These are phyloP conservation scores for Phocides pigmalion DNA, from an alignment of 1,140 invertebrate species.

Conservation along the genomic window DNA sequence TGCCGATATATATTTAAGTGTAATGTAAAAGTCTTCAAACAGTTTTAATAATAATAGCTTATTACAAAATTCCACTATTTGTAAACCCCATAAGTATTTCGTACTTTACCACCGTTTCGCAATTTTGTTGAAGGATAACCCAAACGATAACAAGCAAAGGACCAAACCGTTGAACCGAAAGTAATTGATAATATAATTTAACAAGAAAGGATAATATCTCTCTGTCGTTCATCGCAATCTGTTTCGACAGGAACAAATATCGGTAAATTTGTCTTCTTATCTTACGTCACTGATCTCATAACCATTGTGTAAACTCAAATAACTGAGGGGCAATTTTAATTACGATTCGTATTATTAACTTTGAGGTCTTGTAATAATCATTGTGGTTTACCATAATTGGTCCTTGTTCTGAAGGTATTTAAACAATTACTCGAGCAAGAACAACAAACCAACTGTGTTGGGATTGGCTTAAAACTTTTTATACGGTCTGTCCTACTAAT, in stretches of 20 bases:
- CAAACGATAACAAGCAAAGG: conserved; percentile 41
- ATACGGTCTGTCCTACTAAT: too few species aligned
- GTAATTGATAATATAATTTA: conserved; percentile 77
- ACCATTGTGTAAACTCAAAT: conserved; percentile 41
- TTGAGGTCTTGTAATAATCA: not conserved
- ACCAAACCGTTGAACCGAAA: conserved; percentile 39
- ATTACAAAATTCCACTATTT: conserved; percentile 8
- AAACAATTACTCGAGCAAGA: too few species aligned
- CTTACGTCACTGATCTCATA: conserved; percentile 56
- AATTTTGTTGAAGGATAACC: conserved; percentile 29
- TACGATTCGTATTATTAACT: not conserved
- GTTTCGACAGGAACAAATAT: conserved; percentile 72
- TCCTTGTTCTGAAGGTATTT: too few species aligned
- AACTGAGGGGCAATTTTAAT: conserved; percentile 1
- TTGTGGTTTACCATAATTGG: too few species aligned
- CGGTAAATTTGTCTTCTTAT: conserved; percentile 61
- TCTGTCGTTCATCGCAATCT: conserved; percentile 65
- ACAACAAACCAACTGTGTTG: too few species aligned
- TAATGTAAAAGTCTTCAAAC: too few species aligned
- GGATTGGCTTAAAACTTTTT: too few species aligned
- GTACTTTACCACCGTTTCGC: conserved; percentile 5
- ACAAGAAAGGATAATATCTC: conserved; percentile 74
- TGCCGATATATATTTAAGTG: too few species aligned
- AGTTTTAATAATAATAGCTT: not conserved
- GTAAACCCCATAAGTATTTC: conserved; percentile 21